These are phyloP conservation scores for Polyergus mexicanus DNA, from an alignment of 1,140 invertebrate genomes.

Conservation along the genomic window DNA sequence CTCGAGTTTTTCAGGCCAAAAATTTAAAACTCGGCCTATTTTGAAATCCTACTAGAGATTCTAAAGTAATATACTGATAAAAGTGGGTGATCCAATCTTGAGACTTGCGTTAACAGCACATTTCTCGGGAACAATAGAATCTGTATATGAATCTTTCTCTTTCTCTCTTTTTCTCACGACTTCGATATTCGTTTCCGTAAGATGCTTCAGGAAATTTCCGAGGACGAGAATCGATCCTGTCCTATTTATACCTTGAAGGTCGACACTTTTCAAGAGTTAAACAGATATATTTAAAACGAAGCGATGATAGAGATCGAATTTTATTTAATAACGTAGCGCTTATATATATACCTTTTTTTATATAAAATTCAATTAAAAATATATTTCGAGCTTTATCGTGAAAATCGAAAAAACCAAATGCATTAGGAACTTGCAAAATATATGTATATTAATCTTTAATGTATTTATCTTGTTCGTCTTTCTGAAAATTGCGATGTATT, in stretches of 20 bases:
- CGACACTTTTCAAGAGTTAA: neutral
- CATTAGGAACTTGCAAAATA: neutral
- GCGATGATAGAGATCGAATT: neutral
- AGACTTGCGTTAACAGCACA: conserved; percentile 9
- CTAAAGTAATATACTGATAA: conserved; percentile 40
- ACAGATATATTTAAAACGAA: neutral
- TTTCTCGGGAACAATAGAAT: conserved; percentile 37
- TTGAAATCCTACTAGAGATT: conserved; percentile 4
- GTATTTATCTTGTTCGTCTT: neutral
- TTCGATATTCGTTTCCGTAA: conserved; percentile 38
- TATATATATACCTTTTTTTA: neutral
- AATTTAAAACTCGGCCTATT: neutral
- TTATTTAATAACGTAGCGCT: neutral
- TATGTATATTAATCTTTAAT: neutral
- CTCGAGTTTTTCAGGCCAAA: neutral
- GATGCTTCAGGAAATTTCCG: conserved; percentile 17
- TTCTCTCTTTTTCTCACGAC: neutral
- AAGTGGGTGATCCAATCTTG: conserved; percentile 2
- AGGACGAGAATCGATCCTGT: conserved; percentile 33
- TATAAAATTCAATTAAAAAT: neutral
- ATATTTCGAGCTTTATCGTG: neutral
- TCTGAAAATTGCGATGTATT: neutral
- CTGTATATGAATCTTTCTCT: conserved; percentile 25
- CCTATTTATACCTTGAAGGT: conserved; percentile 1
- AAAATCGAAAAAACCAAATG: neutral